Conservation (phyloP, 2,797 vertebrate genomes). For the Delichon dasypus region DNA sequence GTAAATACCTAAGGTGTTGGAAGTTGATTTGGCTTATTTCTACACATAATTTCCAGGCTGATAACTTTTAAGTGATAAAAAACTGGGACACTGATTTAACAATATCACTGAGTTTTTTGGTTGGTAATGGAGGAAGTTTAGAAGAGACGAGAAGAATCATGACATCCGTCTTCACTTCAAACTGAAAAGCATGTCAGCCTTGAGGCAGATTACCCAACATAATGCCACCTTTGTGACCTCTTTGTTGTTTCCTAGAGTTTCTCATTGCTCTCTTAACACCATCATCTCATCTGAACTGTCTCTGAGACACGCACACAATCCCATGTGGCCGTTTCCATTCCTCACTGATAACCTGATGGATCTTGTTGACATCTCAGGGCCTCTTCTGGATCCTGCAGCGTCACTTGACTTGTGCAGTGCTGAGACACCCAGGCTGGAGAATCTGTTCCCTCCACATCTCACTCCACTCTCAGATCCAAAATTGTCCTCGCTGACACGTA, state of each 20-base stretch:
- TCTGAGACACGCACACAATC: rapidly evolving
- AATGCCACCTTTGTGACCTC: not conserved
- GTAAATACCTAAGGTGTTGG: not conserved
- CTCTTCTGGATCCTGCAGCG: not conserved
- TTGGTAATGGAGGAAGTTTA: not conserved
- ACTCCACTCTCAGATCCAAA: not conserved
- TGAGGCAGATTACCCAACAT: not conserved
- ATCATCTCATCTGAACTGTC: not conserved
- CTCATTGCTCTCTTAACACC: not conserved
- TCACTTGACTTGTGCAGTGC: not conserved
- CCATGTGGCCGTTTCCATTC: not conserved
- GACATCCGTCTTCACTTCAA: not conserved
- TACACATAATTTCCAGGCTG: not conserved
- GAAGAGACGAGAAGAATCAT: not conserved
- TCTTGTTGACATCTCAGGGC: not conserved
- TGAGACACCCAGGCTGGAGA: not conserved
- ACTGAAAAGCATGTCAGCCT: not conserved
- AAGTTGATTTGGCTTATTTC: not conserved
- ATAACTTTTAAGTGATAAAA: not conserved
- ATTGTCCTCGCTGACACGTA: not conserved
- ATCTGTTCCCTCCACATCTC: not conserved
- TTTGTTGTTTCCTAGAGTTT: not conserved
- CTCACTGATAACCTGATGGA: not conserved
- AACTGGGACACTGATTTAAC: not conserved
- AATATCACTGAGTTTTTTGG: not conserved